Base-by-base conservation (phyloP, 2,888 invertebrate genomes). In the Acleris laterana region DNA sequence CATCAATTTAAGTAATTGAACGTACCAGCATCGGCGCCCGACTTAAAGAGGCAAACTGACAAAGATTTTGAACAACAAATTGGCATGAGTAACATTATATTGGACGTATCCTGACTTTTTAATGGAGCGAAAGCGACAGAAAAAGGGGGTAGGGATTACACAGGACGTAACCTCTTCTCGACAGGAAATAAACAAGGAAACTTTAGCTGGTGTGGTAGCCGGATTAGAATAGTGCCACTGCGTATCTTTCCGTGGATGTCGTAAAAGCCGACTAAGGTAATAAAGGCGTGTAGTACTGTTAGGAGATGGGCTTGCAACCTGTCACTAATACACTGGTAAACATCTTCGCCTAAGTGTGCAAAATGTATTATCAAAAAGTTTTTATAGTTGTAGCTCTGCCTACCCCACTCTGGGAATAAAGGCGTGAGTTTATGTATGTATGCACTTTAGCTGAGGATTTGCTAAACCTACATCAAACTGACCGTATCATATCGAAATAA, bases 1-100 rank as follows among this genome's bases (percentile, higher is more conserved):
- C 88, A 91, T 88, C 88, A 89, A 91, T 91, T 90, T 87, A 85
- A 76, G 80, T 87, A 90, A 91, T 91, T 90, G 89, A 83, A 80
- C 70, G 75, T 70, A 64, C 72, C 69, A 73, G 76, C 70, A 76
- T 72, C 66, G 48, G 62, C 48, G 65, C 65, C 55, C 63, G 61
- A n/a, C 53, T 32, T 57, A 58, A 59, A 64, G 67, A 70, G 68
- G 58, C 49, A 59, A 63, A 64, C 52, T 51, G 63, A 61, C 55
- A 58, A 63, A 61, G 53, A 63, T 68, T 69, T 58, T 59, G 59
- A 68, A 57, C 60, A 66, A 62, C 32, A 59, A 68, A 65, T 67
- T 71, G 66, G 63, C 63, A 46, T 38, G 51, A 66, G 46, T 66
- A 32, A 62, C 51, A 61, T 61, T 66, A 46, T 66, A 62, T 57